Conservation (phyloP, 1,140 invertebrate genomes). For the Aphaenogaster floridana region DNA sequence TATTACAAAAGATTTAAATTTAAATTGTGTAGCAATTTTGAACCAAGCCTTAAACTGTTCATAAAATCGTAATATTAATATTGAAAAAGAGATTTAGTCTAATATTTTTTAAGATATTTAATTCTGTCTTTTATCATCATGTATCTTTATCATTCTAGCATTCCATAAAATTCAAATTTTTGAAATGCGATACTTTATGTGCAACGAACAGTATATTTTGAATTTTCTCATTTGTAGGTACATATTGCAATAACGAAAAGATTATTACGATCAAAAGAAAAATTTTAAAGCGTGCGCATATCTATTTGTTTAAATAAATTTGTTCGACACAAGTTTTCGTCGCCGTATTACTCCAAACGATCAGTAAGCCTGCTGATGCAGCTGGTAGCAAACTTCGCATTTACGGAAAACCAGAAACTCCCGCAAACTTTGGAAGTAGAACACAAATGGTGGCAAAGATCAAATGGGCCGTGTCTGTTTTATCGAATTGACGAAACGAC, state of each 20-base stretch:
- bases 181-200: neutral
- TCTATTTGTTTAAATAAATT: slow-evolving; percentile 8
- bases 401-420: slow-evolving; percentile 20
- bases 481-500: neutral
- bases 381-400: slow-evolving; percentile 23
- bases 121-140: neutral
- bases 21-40: neutral
- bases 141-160: neutral
- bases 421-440: slow-evolving; percentile 15
- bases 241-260: neutral
- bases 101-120: neutral
- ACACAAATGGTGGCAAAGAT: slow-evolving; percentile 10
- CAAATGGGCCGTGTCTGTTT: slow-evolving; percentile 30
- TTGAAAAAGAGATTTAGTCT: neutral
- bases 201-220: neutral
- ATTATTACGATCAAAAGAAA: no score
- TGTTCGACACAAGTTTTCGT: neutral
- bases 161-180: neutral
- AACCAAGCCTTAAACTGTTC: neutral
- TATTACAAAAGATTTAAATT: neutral
- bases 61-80: neutral
- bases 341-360: neutral
- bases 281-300: neutral
- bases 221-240: neutral
- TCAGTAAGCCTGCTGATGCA: slow-evolving; percentile 24